A percentile compares a stretch with the other conserved stretches of the same genome.
Evolutionary conservation across 2,888 invertebrate genomes (phyloP).

Genomic region (Lutraria lutraria): DNA sequence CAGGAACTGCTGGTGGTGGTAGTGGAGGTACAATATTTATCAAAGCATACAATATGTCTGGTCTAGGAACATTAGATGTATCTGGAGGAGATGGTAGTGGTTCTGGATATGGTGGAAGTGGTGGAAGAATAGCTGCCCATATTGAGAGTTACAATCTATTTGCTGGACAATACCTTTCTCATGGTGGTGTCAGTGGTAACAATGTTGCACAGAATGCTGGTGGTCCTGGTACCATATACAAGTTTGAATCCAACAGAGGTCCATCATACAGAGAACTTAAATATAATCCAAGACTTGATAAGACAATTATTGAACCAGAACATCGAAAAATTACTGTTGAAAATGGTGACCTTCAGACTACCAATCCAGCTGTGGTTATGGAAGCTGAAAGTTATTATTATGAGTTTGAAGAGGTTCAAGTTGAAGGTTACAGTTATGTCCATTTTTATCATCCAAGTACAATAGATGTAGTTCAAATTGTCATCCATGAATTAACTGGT

Average conservation of each 20-base stretch:
- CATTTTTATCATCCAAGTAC: constrained; percentile 77
- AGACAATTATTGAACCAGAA: constrained; percentile 75
- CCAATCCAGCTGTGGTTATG: constrained; percentile 79
- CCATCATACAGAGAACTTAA: constrained; percentile 81
- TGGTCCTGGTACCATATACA: constrained; percentile 80
- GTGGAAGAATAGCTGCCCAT: constrained; percentile 78
- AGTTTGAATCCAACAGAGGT: constrained; percentile 78
- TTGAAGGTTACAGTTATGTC: constrained; percentile 78
- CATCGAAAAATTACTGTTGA: constrained; percentile 77
- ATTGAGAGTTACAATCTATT: constrained; percentile 73
- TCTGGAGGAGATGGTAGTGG: constrained; percentile 75
- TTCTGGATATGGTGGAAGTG: constrained; percentile 75
- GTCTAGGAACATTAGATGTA: constrained; percentile 77
- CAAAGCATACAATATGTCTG: constrained; percentile 77
- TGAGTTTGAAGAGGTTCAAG: constrained; percentile 79
- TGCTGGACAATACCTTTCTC: constrained; percentile 74
- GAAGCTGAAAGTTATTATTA: constrained; percentile 73
- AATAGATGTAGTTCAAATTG: constrained; percentile 69
- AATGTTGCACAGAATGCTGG: constrained; percentile 64
- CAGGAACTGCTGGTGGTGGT: constrained; percentile 69
- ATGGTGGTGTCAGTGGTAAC: constrained; percentile 71
- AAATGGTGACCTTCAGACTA: constrained; percentile 70
- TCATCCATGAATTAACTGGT: constrained; percentile 79
- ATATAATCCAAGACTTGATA: constrained; percentile 77
- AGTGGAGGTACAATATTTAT: constrained; percentile 78